These are phyloP conservation scores for Dolichopus griseipennis DNA, from an alignment of 2,888 invertebrate genomes.

Conservation along the genomic window DNA sequence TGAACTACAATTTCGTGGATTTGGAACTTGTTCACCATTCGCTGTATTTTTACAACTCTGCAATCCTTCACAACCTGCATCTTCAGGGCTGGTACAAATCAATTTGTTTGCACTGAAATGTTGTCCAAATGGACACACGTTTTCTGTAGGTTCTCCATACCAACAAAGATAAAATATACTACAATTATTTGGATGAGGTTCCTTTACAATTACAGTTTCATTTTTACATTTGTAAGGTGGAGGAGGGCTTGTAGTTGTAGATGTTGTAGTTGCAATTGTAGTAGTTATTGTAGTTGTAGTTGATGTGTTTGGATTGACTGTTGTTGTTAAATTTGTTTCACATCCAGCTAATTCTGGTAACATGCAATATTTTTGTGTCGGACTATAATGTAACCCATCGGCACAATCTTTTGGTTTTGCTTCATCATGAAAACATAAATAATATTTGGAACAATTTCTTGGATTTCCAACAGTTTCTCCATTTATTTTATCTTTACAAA, in stretches of 20 bases:
- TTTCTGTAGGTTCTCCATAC: background rate
- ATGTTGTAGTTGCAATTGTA: too few species aligned
- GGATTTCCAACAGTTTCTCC: constrained; percentile 25
- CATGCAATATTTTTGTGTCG: background rate
- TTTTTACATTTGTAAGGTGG: constrained; percentile 22
- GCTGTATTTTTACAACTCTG: background rate
- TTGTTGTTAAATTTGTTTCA: background rate
- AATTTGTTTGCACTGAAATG: background rate
- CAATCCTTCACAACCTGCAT: background rate
- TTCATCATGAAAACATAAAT: constrained; percentile 29
- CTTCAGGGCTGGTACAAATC: background rate
- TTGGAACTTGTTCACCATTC: background rate
- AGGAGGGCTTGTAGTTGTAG: constrained; percentile 16
- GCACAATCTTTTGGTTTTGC: constrained; percentile 47
- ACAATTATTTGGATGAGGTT: background rate
- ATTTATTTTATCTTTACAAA: background rate
- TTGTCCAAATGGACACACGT: background rate
- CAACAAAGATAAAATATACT: background rate
- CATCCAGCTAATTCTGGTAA: background rate
- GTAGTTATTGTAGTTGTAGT: background rate
- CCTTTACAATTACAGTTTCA: constrained; percentile 10
- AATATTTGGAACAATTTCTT: constrained; percentile 29
- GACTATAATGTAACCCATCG: constrained; percentile 43
- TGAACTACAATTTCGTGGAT: background rate
- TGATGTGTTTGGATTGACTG: background rate